A percentile compares a stretch with the other conserved stretches of the same genome.
phyloP scores from a whole-genome alignment of 1,140 invertebrate genomes.

The Glossosoma conforme region DNA sequence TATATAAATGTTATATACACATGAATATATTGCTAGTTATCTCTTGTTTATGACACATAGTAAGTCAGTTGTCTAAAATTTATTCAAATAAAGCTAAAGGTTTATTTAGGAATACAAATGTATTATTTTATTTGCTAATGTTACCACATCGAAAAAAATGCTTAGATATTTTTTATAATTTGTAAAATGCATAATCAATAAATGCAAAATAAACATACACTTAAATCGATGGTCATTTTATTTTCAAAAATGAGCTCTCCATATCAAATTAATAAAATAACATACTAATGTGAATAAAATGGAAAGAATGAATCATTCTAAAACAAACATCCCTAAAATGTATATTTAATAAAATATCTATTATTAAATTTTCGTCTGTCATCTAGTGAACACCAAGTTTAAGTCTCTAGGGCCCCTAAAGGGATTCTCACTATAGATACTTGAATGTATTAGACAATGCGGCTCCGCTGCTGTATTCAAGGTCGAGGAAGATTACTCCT shows the following conservation, averaged over 20 bases:
- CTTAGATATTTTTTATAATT: too few species aligned
- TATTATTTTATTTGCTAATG: constrained; percentile 10
- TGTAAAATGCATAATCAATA: too few species aligned
- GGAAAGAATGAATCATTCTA: constrained; percentile 17
- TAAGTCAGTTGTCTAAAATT: constrained; percentile 23
- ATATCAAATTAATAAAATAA: background rate
- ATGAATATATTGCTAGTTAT: constrained; percentile 25
- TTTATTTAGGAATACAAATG: constrained; percentile 19
- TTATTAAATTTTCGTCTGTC: constrained; percentile 22
- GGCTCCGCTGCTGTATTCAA: too few species aligned
- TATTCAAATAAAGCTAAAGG: constrained; percentile 21
- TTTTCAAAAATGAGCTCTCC: background rate
- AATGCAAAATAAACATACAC: too few species aligned
- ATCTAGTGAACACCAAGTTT: constrained; percentile 30
- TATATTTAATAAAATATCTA: constrained; percentile 29
- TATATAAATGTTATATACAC: constrained; percentile 22
- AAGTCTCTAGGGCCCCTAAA: constrained; percentile 30
- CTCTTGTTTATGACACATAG: constrained; percentile 22
- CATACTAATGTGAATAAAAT: background rate
- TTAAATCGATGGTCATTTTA: too few species aligned
- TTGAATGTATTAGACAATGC: constrained; percentile 12
- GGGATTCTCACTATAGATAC: constrained; percentile 31
- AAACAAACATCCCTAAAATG: constrained; percentile 28
- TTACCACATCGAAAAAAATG: constrained; percentile 12
- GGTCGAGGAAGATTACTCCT: too few species aligned